Conservation (phyloP, 2,113 vertebrate genomes). For the Alexandromys fortis region DNA sequence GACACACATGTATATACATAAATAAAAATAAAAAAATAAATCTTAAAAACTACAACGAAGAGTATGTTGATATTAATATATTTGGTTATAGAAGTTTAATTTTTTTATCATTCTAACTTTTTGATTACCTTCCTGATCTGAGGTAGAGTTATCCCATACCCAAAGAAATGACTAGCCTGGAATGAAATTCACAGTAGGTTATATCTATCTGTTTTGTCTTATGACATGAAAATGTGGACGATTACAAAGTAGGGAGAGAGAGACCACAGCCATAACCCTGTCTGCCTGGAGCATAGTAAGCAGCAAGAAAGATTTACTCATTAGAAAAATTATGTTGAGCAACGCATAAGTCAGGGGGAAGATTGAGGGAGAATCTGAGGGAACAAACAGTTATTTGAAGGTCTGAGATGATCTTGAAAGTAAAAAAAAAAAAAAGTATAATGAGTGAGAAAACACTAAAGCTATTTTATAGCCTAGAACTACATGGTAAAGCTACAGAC, state of each 20-base stretch:
- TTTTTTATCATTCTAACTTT: not conserved
- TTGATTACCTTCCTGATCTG: not conserved
- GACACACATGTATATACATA: no score
- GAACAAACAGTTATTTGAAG: not conserved
- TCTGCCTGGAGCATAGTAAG: not conserved
- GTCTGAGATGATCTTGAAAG: not conserved
- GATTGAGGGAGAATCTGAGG: not conserved
- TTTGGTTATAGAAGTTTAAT: not conserved
- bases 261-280: not conserved
- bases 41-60: not conserved
- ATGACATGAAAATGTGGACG: not conserved
- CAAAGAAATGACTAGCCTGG: not conserved
- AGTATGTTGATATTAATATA: not conserved
- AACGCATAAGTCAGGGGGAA: not conserved
- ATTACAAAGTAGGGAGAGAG: not conserved
- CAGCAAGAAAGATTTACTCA: not conserved
- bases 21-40: not conserved
- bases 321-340: not conserved
- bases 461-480: not conserved
- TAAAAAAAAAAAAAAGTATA: not conserved
- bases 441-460: slow-evolving; percentile 11
- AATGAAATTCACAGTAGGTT: not conserved
- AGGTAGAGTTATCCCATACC: not conserved
- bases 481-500: not conserved
- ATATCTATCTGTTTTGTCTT: not conserved